These are phyloP conservation scores for Hipposideros armiger DNA, from an alignment of 2,113 vertebrate species.

Conservation along the genomic window DNA sequence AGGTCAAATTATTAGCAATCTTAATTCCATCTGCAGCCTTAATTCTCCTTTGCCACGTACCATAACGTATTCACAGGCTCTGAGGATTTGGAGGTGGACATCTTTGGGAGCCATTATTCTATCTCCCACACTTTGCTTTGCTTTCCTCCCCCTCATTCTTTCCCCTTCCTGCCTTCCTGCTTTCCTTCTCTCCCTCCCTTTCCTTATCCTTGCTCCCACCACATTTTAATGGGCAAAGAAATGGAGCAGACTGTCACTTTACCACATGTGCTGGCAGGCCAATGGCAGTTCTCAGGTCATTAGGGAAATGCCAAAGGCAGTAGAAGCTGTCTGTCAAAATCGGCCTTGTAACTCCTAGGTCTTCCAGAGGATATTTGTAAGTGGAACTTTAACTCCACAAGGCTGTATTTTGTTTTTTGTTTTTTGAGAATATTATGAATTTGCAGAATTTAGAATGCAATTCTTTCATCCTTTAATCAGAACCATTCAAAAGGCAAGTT, in stretches of 20 bases:
- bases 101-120: not conserved
- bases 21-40: not conserved
- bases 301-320: constrained; percentile 65
- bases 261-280: not conserved
- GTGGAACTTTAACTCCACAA: constrained; percentile 54
- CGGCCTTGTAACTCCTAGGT: not conserved
- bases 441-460: constrained; percentile 50
- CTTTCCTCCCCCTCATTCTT: not conserved
- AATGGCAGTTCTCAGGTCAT: constrained; percentile 19
- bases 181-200: not conserved
- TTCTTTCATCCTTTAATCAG: constrained; percentile 70
- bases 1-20: not conserved
- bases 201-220: not conserved
- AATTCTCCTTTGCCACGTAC: not conserved
- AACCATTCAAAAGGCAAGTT: constrained; percentile 69
- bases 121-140: not conserved
- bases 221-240: constrained; percentile 40
- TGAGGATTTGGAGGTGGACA: not conserved
- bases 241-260: not conserved
- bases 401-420: not conserved
- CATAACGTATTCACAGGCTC: not conserved
- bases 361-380: constrained; percentile 66
- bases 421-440: constrained; percentile 49
- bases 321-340: constrained; percentile 64
- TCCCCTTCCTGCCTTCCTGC: not conserved